phyloP scores from a whole-genome alignment of 2,113 vertebrate genomes.

The Lota lota region DNA sequence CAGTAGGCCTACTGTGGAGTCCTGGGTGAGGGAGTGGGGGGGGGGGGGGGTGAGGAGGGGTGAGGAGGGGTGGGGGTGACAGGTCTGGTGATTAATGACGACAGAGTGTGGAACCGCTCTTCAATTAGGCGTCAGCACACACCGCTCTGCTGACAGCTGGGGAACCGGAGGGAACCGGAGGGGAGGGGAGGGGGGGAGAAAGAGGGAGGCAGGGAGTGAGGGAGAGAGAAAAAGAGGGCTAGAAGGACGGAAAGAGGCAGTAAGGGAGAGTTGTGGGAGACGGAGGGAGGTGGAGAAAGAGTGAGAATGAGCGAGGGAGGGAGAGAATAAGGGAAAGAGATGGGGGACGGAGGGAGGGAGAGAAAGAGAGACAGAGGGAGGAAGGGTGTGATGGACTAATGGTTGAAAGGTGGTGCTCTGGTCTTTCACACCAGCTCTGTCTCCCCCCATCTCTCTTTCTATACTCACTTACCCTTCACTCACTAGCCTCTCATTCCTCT shows the following conservation, averaged over 20 bases:
- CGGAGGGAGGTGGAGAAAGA: slow-evolving; percentile 17
- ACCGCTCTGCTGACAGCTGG: slow-evolving; percentile 62
- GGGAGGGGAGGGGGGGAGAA: slow-evolving; percentile 10
- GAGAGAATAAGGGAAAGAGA: slow-evolving; percentile 2
- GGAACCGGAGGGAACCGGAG: slow-evolving; percentile 42
- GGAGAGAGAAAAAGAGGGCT: neutral
- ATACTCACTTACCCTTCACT: slow-evolving; percentile 9
- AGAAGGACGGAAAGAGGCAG: neutral
- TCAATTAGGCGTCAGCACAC: slow-evolving; percentile 78
- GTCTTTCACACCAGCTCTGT: slow-evolving; percentile 18
- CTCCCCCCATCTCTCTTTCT: slow-evolving; percentile 4
- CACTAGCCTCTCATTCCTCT: slow-evolving; percentile 13
- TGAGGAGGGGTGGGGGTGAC: slow-evolving; percentile 61
- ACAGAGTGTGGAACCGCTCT: slow-evolving; percentile 77
- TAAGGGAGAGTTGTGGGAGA: slow-evolving; percentile 30
- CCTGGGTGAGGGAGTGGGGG: slow-evolving; percentile 58
- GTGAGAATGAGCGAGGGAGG: slow-evolving; percentile 11
- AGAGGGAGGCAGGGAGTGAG: slow-evolving; percentile 18
- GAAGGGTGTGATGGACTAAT: neutral
- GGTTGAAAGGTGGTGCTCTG: neutral
- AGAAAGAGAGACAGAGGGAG: neutral
- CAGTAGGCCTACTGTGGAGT: slow-evolving; percentile 20
- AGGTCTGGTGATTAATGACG: slow-evolving; percentile 78
- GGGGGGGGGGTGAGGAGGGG: slow-evolving; percentile 61
- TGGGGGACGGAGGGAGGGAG: neutral